phyloP scores from a whole-genome alignment of 1,140 invertebrate genomes.

The Notospermus geniculatus region DNA sequence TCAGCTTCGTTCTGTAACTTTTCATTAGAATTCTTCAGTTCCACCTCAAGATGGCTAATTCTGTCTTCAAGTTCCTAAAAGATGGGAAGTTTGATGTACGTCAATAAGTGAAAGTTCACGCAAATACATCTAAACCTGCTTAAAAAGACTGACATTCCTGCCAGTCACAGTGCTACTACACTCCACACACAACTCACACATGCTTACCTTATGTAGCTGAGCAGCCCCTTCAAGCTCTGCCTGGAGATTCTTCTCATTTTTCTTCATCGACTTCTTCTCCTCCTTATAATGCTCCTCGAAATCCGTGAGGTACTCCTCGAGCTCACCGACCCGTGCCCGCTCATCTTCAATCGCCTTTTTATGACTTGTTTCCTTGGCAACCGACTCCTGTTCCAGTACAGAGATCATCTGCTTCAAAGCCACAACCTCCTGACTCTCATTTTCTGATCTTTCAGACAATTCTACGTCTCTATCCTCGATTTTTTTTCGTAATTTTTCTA shows the following conservation, averaged over 20 bases:
- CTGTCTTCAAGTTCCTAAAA: constrained; percentile 5
- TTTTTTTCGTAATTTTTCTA: constrained; percentile 29
- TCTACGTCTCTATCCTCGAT: constrained; percentile 27
- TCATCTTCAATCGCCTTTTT: constrained; percentile 12
- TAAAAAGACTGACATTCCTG: too few relatives aligned
- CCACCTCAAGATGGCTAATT: not conserved
- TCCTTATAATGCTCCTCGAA: constrained; percentile 15
- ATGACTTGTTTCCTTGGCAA: not conserved
- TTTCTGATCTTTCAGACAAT: too few relatives aligned
- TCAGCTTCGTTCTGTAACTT: not conserved
- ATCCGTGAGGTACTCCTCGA: constrained; percentile 10
- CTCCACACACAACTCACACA: too few relatives aligned
- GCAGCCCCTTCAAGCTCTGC: constrained; percentile 28
- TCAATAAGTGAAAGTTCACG: not conserved
- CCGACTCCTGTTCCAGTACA: not conserved
- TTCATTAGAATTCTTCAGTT: constrained; percentile 5
- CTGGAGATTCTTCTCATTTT: constrained; percentile 27
- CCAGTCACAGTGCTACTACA: constrained; percentile 26
- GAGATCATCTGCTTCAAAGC: not conserved
- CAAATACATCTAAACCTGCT: too few relatives aligned
- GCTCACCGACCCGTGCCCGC: not conserved
- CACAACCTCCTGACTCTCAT: not conserved
- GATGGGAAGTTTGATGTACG: not conserved
- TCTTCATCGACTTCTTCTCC: constrained; percentile 18
- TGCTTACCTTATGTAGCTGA: constrained; percentile 26